Evolutionary conservation across 2,888 invertebrate genomes (phyloP).

Genomic region (Melipona bicolor): DNA sequence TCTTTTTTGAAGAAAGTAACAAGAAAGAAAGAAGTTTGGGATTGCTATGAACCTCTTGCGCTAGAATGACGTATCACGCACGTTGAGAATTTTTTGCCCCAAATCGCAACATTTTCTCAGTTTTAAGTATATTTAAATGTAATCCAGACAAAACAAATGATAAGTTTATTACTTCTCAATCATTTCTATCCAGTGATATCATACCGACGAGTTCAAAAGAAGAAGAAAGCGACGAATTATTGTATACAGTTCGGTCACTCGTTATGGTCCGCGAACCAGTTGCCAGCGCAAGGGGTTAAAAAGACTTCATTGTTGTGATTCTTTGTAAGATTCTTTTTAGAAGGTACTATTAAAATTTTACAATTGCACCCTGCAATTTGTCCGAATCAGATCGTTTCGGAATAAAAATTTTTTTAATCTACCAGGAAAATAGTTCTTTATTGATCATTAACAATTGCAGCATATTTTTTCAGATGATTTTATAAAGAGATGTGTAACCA

Average conservation of each 20-base stretch:
- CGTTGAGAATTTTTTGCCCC: too few species aligned
- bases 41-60: too few species aligned
- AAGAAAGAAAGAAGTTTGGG: background rate
- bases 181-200: too few species aligned
- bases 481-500: too few species aligned
- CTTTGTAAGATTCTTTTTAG: background rate
- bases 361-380: background rate
- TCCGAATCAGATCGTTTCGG: background rate
- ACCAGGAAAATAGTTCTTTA: background rate
- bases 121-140: too few species aligned
- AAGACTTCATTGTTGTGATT: background rate
- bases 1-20: background rate
- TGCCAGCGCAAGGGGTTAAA: background rate
- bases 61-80: too few species aligned
- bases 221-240: background rate
- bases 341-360: background rate
- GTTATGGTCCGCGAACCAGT: too few species aligned
- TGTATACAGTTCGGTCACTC: background rate
- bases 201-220: background rate
- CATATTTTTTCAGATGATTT: background rate
- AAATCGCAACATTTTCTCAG: too few species aligned
- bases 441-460: background rate
- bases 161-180: too few species aligned
- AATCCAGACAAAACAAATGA: too few species aligned
- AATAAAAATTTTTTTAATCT: background rate